Evolutionary conservation across 2,888 invertebrate species (phyloP).

Genomic region (Tetrapedia diversipes): DNA sequence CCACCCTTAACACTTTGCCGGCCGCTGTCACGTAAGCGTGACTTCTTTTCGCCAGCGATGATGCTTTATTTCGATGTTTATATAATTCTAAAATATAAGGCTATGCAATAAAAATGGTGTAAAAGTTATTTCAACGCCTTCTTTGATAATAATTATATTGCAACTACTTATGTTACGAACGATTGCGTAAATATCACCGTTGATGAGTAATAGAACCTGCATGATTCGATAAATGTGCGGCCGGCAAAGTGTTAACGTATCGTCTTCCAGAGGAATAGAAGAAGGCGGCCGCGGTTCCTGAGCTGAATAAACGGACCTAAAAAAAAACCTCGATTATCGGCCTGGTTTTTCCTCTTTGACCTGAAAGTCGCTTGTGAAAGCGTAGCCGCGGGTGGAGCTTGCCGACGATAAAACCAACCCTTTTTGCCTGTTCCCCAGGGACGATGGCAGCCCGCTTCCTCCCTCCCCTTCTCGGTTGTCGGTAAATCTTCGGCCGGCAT

Average conservation of each 20-base stretch:
- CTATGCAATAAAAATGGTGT: too few relatives aligned
- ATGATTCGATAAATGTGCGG: too few relatives aligned
- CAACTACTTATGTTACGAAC: too few relatives aligned
- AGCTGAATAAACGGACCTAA: slow-evolving; percentile 45
- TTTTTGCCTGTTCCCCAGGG: slow-evolving; percentile 50
- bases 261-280: slow-evolving; percentile 49
- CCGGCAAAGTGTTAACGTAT: too few relatives aligned
- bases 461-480: slow-evolving; percentile 6
- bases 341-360: slow-evolving; percentile 38
- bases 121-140: too few relatives aligned
- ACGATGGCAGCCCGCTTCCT: not conserved
- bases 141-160: too few relatives aligned
- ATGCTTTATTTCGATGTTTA: too few relatives aligned
- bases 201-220: too few relatives aligned
- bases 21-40: too few relatives aligned
- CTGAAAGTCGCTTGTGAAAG: slow-evolving; percentile 38
- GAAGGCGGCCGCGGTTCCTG: slow-evolving; percentile 55
- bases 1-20: slow-evolving; percentile 25
- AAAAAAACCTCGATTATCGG: slow-evolving; percentile 36
- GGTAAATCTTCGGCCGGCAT: slow-evolving; percentile 54
- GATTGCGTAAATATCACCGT: too few relatives aligned
- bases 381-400: slow-evolving; percentile 55
- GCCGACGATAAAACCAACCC: slow-evolving; percentile 60
- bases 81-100: too few relatives aligned
- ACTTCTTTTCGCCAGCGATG: too few relatives aligned